Evolutionary conservation across 2,113 vertebrate genomes (phyloP).

Genomic region (Syngnathus floridae): DNA sequence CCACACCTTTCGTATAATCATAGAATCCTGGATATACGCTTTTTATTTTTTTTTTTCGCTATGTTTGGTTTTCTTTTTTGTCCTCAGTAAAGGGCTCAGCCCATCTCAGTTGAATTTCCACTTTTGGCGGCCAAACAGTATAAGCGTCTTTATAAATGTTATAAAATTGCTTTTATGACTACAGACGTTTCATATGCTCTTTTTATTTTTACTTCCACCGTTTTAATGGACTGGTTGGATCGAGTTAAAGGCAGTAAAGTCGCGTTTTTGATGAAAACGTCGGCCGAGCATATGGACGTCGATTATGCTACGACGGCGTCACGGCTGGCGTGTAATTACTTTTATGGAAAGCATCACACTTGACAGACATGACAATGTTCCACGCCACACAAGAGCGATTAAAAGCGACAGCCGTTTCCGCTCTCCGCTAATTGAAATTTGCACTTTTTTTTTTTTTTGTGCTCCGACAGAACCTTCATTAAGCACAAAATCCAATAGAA

Average conservation of each 20-base stretch:
- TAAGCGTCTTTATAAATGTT: not conserved
- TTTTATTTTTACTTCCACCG: not conserved
- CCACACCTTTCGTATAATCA: not conserved
- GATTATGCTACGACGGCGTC: slow-evolving; percentile 33
- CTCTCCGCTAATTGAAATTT: slow-evolving; percentile 59
- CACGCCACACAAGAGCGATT: slow-evolving; percentile 25
- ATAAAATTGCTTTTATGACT: not conserved
- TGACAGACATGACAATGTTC: slow-evolving; percentile 46
- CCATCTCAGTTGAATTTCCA: not conserved
- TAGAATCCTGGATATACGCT: too few relatives aligned
- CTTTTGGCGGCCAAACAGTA: not conserved
- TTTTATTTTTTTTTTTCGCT: not conserved
- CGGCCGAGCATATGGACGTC: slow-evolving; percentile 38
- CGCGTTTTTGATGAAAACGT: not conserved
- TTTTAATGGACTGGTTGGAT: not conserved
- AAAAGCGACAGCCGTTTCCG: slow-evolving; percentile 34
- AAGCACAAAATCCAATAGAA: not conserved
- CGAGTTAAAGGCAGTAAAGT: not conserved
- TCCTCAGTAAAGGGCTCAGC: too few relatives aligned
- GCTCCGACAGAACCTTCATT: slow-evolving; percentile 39
- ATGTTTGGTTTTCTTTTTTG: too few relatives aligned
- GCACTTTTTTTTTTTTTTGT: slow-evolving; percentile 43
- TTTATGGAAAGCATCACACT: slow-evolving; percentile 40
- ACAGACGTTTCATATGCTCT: not conserved
- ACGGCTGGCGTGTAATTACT: slow-evolving; percentile 42